phyloP scores from a whole-genome alignment of 2,113 vertebrate species.

The Propithecus coquereli region DNA sequence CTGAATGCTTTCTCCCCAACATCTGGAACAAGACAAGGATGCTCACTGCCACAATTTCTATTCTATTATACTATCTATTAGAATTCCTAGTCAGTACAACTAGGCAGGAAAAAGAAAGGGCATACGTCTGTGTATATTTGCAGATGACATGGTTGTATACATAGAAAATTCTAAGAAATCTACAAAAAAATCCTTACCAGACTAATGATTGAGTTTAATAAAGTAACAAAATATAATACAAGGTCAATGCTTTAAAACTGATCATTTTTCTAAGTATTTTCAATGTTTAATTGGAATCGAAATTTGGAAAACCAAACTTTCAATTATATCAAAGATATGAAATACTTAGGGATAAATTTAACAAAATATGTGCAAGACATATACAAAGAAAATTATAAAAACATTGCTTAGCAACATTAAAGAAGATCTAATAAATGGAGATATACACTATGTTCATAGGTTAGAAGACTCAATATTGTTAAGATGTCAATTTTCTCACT shows the following conservation, averaged over 20 bases:
- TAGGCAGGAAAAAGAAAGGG: not conserved
- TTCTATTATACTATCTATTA: not conserved
- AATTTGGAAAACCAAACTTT: not conserved
- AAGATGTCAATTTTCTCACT: not conserved
- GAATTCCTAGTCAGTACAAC: not conserved
- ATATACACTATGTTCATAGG: not conserved
- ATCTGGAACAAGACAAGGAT: not conserved
- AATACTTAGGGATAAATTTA: not conserved
- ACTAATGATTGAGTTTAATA: not conserved
- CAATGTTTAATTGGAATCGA: not conserved
- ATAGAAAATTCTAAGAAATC: not conserved
- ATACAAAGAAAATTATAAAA: not conserved
- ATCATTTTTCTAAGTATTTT: not conserved
- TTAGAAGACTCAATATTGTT: not conserved
- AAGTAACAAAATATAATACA: not conserved
- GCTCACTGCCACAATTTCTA: not conserved
- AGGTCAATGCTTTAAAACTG: not conserved
- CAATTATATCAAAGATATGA: not conserved
- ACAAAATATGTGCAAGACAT: not conserved
- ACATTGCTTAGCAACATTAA: not conserved
- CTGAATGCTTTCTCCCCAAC: not conserved
- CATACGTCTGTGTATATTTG: not conserved
- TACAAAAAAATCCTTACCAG: not conserved
- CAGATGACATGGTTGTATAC: not conserved
- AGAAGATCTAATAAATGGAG: not conserved